These are phyloP conservation scores for Nematostella vectensis DNA, from an alignment of 92 coral and sea anemone species.

Conservation along the genomic window DNA sequence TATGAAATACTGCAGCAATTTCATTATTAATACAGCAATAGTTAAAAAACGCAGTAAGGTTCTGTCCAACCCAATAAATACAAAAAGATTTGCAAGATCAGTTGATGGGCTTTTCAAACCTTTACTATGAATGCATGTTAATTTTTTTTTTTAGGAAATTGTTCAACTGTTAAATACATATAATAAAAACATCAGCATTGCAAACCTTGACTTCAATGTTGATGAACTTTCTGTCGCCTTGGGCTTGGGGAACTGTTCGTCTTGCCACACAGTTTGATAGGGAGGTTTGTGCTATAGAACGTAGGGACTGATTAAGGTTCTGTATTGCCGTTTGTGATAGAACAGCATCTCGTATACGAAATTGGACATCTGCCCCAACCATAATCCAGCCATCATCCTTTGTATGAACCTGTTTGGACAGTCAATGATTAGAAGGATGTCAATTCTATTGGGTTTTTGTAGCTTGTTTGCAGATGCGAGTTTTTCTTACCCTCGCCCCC, in stretches of 20 bases:
- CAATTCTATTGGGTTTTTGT: no score
- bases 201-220: slow-evolving; percentile 72
- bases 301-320: slow-evolving; percentile 78
- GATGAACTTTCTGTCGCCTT: slow-evolving; percentile 71
- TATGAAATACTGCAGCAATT: no score
- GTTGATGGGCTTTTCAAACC: no score
- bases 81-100: no score
- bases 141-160: no score
- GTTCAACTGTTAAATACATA: neutral
- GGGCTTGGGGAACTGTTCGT: slow-evolving; percentile 57
- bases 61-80: no score
- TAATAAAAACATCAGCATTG: neutral
- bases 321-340: slow-evolving; percentile 75
- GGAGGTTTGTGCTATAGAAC: slow-evolving; percentile 86
- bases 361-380: slow-evolving; percentile 93
- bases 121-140: no score
- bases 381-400: slow-evolving; percentile 78
- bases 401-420: slow-evolving; percentile 47
- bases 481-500: no score
- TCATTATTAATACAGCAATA: no score
- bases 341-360: slow-evolving; percentile 66
- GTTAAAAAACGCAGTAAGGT: no score
- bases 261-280: slow-evolving; percentile 65
- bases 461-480: no score
- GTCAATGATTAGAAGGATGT: no score